A percentile compares a stretch with the other conserved stretches of the same genome.
Conservation (phyloP, 1,140 invertebrate genomes). For the Neodiprion lecontei region DNA sequence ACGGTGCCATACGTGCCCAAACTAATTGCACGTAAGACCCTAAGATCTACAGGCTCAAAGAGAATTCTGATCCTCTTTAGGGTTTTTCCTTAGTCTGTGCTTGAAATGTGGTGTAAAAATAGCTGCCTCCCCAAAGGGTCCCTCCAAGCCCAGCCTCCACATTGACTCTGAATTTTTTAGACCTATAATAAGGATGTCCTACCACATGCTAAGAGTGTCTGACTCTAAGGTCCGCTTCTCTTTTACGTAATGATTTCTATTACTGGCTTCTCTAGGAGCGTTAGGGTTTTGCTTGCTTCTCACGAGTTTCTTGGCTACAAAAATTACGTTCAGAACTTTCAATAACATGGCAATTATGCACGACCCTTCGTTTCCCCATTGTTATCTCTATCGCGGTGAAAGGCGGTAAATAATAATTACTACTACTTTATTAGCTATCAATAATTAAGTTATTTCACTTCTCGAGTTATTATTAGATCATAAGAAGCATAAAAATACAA, state of each 20-base stretch:
- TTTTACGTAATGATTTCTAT: conserved; percentile 4
- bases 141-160: background rate
- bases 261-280: background rate
- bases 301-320: background rate
- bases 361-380: no score
- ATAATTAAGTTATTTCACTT: no score
- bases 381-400: no score
- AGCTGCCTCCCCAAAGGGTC: background rate
- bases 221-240: background rate
- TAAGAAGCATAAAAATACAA: no score
- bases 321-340: background rate
- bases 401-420: no score
- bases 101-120: background rate
- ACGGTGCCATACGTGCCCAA: background rate
- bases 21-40: background rate
- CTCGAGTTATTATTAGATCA: no score
- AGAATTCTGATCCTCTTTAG: background rate
- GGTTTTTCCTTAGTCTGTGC: background rate
- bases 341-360: no score
- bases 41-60: background rate
- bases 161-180: conserved; percentile 5
- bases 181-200: background rate
- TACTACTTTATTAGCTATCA: no score
- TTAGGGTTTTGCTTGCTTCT: background rate
- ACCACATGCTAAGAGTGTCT: background rate